Percentiles rank a stretch among this genome's conserved stretches.
phyloP scores from a whole-genome alignment of 2,113 vertebrate species.

The Sylvia atricapilla region DNA sequence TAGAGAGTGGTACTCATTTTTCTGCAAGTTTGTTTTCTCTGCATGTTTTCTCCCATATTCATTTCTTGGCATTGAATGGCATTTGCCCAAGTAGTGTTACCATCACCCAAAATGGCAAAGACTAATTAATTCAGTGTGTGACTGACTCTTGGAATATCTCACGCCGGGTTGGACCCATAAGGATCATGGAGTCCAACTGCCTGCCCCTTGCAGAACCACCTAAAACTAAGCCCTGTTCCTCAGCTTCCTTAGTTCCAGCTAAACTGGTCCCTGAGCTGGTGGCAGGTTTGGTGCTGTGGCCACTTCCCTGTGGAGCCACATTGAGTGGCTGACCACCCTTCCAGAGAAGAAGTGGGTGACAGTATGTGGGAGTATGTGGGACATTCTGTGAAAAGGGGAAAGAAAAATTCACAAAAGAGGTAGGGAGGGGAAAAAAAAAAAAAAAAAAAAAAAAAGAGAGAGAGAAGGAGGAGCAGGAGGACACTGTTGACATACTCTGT shows the following conservation, averaged over 20 bases:
- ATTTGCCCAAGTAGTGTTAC: neutral
- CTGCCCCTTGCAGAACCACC: neutral
- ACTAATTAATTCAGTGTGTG: neutral
- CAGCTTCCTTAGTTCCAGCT: no score
- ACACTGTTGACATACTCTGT: neutral
- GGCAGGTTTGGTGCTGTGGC: neutral
- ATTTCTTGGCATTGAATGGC: neutral
- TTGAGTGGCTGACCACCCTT: neutral
- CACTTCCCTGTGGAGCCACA: neutral
- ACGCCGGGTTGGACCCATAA: neutral
- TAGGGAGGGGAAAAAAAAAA: neutral
- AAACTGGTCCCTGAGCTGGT: neutral
- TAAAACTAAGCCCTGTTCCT: neutral
- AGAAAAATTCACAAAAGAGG: neutral
- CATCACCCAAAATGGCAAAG: neutral
- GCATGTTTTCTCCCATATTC: neutral
- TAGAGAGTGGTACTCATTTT: neutral
- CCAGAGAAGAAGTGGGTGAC: neutral
- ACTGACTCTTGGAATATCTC: neutral
- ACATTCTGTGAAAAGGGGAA: neutral
- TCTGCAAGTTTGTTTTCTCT: neutral
- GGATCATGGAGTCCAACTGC: neutral
- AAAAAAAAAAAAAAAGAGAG: neutral
- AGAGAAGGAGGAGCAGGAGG: neutral
- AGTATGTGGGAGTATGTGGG: neutral